Base-by-base conservation (phyloP, 2,113 vertebrate genomes). In the Polyodon spathula region DNA sequence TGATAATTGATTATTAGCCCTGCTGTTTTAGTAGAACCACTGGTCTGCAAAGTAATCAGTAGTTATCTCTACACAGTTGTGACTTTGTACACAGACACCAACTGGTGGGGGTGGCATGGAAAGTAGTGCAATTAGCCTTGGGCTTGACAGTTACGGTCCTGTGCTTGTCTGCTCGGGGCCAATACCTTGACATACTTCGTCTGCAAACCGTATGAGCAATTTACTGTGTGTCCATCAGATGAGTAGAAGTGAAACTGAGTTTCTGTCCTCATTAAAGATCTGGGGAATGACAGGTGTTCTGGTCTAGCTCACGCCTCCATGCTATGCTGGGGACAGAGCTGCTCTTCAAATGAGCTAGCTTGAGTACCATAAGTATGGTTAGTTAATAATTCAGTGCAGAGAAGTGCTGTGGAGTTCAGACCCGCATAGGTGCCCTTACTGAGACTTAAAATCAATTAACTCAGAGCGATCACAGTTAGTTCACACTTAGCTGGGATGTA, bases 1-100 rank as follows among this genome's bases (percentile, higher is more conserved):
- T 86, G 82, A 88, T 88, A 87, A 88, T 85, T 85, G 84, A 87
- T 88, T 81, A 89, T 84, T 81, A 84, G 75, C 63, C 81, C 76
- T 78, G 78, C 81, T 85, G 85, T 85, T 50, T 50, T 75, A 63
- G 76, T 74, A 81, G 76, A 84, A 78, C 69, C 71, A 79, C 74
- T 83, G 78, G 76, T 69, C 78, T 72, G 14, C 80, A 73, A 48
- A 17, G 53, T 77, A 76, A 75, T 73, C 66, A 65, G 63, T 58
- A 8, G 73, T 78, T 71, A 54, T 37, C 27, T 38, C 48, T 12
- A 5, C 37, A n/a, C 40, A 11, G 48, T 54, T 14, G 16, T 1
- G n/a, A 40, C 43, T 17, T 40, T 27, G 38, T 8, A 17, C 40
- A 38, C 40, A 42, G 46, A 60, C 37, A 14, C 51, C 14, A 40